Percentiles rank a stretch among this genome's conserved stretches.
Conservation (phyloP, 2,797 vertebrate genomes). For the Thripadectes ignobilis region DNA sequence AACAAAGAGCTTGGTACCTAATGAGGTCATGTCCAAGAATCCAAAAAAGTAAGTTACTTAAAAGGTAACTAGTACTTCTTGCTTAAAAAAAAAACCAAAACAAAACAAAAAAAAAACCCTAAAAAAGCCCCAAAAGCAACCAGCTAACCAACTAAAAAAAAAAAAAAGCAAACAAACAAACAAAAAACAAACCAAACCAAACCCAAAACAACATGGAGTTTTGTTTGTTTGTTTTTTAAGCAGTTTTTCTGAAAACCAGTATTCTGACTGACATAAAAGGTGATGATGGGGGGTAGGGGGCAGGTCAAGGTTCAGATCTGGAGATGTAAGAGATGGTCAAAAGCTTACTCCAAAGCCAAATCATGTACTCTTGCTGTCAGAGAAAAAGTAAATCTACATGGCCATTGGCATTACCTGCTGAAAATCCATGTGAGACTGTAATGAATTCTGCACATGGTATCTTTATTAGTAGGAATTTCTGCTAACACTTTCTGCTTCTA, state of each 20-base stretch:
- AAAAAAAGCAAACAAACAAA: not conserved
- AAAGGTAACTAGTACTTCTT: not conserved
- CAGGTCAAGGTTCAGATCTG: not conserved
- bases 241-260: not conserved
- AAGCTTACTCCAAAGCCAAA: not conserved
- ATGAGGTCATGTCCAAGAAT: not conserved
- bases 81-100: not conserved
- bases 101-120: no score
- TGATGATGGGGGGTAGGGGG: fast-evolving
- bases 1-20: not conserved
- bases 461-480: not conserved
- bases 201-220: no score
- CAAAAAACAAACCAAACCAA: no score
- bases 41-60: not conserved
- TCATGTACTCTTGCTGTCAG: not conserved
- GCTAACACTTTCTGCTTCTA: not conserved
- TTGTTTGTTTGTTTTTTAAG: not conserved
- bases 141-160: not conserved
- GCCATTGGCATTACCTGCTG: not conserved
- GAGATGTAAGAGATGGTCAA: not conserved
- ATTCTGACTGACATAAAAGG: not conserved
- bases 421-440: not conserved
- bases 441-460: not conserved
- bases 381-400: not conserved
- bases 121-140: not conserved